Evolutionary conservation across 30 jellyfish, hydroid and myxozoan genomes (phyloP).

Genomic region (Aurelia aurita): DNA sequence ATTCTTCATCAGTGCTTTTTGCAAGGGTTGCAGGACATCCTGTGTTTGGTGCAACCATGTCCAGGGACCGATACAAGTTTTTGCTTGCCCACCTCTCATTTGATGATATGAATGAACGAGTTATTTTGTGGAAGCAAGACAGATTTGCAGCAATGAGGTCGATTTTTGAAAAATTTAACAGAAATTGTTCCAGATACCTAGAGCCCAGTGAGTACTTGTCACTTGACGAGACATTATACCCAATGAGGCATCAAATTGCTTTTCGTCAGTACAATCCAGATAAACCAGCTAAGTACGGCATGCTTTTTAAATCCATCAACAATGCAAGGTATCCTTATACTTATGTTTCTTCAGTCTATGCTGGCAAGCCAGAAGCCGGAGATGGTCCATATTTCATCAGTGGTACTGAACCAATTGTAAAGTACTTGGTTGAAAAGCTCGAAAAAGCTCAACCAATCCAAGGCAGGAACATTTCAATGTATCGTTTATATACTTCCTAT

Average conservation of each 20-base stretch:
- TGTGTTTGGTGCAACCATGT: background rate
- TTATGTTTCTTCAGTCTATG: constrained; percentile 18
- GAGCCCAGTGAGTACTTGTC: constrained; percentile 8
- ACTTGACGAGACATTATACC: constrained; percentile 26
- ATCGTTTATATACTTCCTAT: constrained; percentile 21
- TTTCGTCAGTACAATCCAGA: constrained; percentile 57
- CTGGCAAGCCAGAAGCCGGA: constrained; percentile 55
- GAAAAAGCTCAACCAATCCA: background rate
- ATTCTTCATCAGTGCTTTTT: background rate
- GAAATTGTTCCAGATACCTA: background rate
- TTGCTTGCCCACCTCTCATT: too few species aligned
- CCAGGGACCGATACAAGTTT: too few species aligned
- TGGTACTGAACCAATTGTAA: constrained; percentile 37
- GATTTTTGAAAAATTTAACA: background rate
- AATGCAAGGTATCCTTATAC: constrained; percentile 46
- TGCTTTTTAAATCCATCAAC: constrained; percentile 49
- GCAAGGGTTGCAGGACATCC: constrained; percentile 3
- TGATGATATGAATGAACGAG: background rate
- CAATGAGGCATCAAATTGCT: constrained; percentile 66
- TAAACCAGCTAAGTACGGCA: constrained; percentile 57
- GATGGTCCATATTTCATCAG: constrained; percentile 47
- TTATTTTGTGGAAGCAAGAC: background rate
- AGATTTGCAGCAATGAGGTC: constrained; percentile 6
- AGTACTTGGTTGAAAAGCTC: background rate
- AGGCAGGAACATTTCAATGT: constrained; percentile 57